A percentile compares a stretch with the other conserved stretches of the same genome.
Conservation (phyloP, 2,113 vertebrate species). For the Siphamia tubifer region DNA sequence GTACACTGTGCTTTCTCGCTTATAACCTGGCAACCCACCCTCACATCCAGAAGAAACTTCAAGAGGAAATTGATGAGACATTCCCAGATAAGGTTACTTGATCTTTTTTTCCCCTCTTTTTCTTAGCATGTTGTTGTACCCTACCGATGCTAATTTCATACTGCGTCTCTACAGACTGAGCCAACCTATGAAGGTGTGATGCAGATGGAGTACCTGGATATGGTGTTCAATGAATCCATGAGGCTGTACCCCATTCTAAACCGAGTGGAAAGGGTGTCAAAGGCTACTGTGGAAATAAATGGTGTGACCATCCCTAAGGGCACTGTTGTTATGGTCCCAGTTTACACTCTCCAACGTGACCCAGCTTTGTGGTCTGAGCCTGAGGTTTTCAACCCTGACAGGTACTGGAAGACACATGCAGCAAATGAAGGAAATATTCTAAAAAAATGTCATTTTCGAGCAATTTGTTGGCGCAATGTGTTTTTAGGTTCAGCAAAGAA, state of each 20-base stretch:
- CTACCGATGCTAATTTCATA: not conserved
- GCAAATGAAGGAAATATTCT: too few species aligned
- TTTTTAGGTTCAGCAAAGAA: conserved; percentile 79
- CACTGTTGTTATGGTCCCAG: conserved; percentile 42
- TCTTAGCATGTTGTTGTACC: too few species aligned
- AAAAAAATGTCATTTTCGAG: too few species aligned
- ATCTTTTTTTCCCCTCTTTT: not conserved
- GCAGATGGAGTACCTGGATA: conserved; percentile 87
- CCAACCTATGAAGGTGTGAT: conserved; percentile 65
- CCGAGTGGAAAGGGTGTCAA: conserved; percentile 79
- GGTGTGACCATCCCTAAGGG: conserved; percentile 72
- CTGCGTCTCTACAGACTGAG: conserved; percentile 50
- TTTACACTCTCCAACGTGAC: conserved; percentile 68
- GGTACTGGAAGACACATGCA: too few species aligned
- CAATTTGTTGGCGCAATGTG: not conserved
- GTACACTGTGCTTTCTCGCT: conserved; percentile 69
- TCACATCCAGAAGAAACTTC: conserved; percentile 73
- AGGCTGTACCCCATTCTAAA: conserved; percentile 66
- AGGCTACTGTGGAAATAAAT: conserved; percentile 79
- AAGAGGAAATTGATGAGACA: conserved; percentile 77
- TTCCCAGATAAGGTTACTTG: conserved; percentile 77
- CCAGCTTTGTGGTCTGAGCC: conserved; percentile 69
- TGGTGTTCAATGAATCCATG: conserved; percentile 82
- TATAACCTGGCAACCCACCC: conserved; percentile 81
- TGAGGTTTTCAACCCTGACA: conserved; percentile 70